Percentiles rank a stretch among this genome's conserved stretches.
phyloP scores from a whole-genome alignment of 1,140 invertebrate genomes.

The Pseudomyrmex pallidus region DNA sequence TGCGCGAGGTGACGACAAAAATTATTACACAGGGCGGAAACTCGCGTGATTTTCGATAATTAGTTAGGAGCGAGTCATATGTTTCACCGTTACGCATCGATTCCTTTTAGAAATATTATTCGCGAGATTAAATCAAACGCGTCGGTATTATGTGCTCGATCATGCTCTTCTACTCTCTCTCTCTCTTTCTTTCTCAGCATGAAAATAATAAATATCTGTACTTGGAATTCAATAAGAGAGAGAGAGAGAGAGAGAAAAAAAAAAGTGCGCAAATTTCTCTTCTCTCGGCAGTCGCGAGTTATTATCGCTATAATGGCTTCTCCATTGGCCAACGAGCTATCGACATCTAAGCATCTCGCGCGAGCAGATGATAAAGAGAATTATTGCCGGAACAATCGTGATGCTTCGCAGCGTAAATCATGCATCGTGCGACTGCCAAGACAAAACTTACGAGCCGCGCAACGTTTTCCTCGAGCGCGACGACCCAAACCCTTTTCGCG shows the following conservation, averaged over 20 bases:
- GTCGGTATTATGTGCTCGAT: constrained; percentile 20
- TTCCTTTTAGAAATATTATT: neutral
- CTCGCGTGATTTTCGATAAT: constrained; percentile 52
- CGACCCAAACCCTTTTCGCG: neutral
- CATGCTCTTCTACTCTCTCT: neutral
- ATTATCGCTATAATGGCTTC: constrained; percentile 49
- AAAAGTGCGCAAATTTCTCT: neutral
- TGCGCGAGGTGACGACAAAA: constrained; percentile 55
- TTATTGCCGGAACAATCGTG: constrained; percentile 40
- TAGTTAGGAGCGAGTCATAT: constrained; percentile 2
- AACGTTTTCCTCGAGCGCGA: neutral
- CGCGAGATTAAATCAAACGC: constrained; percentile 27
- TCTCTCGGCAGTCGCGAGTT: constrained; percentile 40
- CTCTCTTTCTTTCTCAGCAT: no score
- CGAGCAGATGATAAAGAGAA: constrained; percentile 50
- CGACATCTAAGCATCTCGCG: constrained; percentile 57
- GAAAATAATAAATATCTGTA: constrained; percentile 5
- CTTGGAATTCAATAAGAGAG: neutral
- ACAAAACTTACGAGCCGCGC: constrained; percentile 31
- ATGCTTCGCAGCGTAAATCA: constrained; percentile 47
- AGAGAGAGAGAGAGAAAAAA: neutral
- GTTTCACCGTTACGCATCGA: constrained; percentile 25
- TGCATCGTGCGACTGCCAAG: constrained; percentile 49
- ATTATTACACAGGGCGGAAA: constrained; percentile 28
- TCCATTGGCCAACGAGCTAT: constrained; percentile 53